Conservation (phyloP, 2,113 vertebrate genomes). For the Eudyptes chrysolophus region DNA sequence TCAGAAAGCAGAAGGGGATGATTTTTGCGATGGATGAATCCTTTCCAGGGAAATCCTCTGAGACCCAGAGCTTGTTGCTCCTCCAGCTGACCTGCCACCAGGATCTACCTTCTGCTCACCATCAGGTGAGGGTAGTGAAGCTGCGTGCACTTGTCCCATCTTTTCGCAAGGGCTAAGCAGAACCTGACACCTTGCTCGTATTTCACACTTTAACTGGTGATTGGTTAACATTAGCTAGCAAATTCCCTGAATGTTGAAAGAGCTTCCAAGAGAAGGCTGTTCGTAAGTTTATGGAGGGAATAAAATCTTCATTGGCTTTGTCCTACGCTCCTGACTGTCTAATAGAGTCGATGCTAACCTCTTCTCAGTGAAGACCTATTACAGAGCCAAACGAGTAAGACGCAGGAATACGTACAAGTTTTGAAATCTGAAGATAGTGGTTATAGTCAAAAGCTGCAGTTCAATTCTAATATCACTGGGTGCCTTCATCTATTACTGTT, state of each 20-base stretch:
- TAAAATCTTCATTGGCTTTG: neutral
- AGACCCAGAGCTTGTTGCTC: neutral
- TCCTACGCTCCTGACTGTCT: neutral
- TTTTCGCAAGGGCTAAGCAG: neutral
- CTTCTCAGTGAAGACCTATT: neutral
- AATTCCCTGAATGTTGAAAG: neutral
- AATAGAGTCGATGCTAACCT: neutral
- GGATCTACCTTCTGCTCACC: neutral
- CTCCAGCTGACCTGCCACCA: neutral
- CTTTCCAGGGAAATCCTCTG: neutral
- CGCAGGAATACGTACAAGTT: neutral
- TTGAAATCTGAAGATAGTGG: neutral
- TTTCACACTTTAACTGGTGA: neutral
- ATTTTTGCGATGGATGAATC: neutral
- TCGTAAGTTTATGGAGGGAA: neutral
- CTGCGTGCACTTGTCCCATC: rapidly evolving
- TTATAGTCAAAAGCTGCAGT: neutral
- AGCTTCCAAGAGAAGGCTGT: neutral
- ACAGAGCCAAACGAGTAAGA: neutral
- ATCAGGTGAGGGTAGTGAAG: neutral
- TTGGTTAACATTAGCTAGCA: neutral
- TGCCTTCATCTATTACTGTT: neutral
- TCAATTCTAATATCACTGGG: neutral
- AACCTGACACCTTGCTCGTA: neutral
- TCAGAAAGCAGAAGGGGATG: neutral